Base-by-base conservation (phyloP, 1,140 invertebrate genomes). In the Trichonephila inaurata region DNA sequence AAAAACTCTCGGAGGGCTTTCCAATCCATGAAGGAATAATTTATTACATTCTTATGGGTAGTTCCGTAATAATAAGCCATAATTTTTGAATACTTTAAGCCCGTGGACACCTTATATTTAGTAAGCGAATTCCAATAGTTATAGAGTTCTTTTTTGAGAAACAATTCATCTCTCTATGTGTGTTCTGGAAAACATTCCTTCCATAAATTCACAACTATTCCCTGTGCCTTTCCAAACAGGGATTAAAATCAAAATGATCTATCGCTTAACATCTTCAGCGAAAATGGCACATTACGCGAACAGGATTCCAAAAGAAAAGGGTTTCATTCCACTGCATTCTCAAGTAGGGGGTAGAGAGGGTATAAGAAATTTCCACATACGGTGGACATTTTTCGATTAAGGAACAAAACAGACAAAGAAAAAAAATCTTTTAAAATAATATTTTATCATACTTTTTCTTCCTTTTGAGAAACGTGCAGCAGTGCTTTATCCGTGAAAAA, bases 401-500 rank as follows among this genome's bases (percentile, higher is more conserved):
- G 28, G 12, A 40, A 77, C 12, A 24, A 28, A 19, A 40, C 7
- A 77, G 28, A 77, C 14, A 85, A 60, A 83, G 19, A 58, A 28
- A 69, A 89, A 89, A 89, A 89, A 72, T 60, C n/a, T 58, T 21
- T 66, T 72, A 58, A 69, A 89, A 89, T 51, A 89, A 60, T 89
- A 89, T 89, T 89, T 87, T 87, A 87, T 87, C 88, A 19, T 64
- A 33, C 28, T 72, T 89, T 51, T 51, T 89, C 40, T 72, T 77
- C 28, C 18, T 33, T 77, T 19, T 18, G 12, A 28, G 58, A 85
- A 60, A 89, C 64, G 21, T 72, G 64, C n/a, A 58, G 40, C 40
- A 77, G 62, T 77, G 69, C 40, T 69, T 89, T 24, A 66, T 51
- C 21, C 33, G 69, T 66, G 61, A 58, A 89, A 89, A 89, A 72